Base-by-base conservation (phyloP, 2,797 vertebrate species). In the Spinibarbus caldwelli region DNA sequence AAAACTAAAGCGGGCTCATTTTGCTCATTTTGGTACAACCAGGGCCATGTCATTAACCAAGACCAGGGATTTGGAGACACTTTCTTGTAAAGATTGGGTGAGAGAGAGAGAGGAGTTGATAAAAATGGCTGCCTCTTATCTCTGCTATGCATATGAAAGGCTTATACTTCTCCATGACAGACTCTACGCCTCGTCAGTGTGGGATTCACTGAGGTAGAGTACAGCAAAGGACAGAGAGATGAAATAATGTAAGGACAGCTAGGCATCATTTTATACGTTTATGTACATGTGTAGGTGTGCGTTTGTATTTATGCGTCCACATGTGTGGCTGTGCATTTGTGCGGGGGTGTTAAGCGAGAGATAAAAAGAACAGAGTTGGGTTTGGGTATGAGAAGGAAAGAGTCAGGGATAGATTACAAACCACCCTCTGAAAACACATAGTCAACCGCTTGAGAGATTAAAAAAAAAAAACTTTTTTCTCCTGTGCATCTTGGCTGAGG, bases 61-160 rank as follows among this genome's bases (percentile, higher is more conserved):
- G 91, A 93, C 93, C 92, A 88, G 90, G 91, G 92, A 93, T 94
- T 91, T 92, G 91, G 92, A 94, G 92, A 89, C 90, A 88, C 92
- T 93, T 91, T 92, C 90, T 12, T 75, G 43, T 66, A 76, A 91
- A 92, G 91, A 94, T 90, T 73, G 36, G 21, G 59, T 41, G 43
- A 71, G 71, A 80, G 31, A 84, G 70, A 34, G 41, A 43, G 52
- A 59, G 9, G 80, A 15, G 36, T 62, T 87, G 79, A 95, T 95
- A 95, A 96, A 89, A 95, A 96, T 95, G 94, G 93, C 93, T 92
- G 93, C 92, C 87, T 95, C 94, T 96, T 95, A 96, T 96, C 95
- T 95, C 93, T 80, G 83, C 92, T 92, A 92, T 95, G 93, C 94
- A 95, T 95, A 95, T 95, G 94, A 96, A 95, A 95, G 94, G 94